Conservation (phyloP, 1,140 invertebrate genomes). For the Brachionus asplanchnoidis region DNA sequence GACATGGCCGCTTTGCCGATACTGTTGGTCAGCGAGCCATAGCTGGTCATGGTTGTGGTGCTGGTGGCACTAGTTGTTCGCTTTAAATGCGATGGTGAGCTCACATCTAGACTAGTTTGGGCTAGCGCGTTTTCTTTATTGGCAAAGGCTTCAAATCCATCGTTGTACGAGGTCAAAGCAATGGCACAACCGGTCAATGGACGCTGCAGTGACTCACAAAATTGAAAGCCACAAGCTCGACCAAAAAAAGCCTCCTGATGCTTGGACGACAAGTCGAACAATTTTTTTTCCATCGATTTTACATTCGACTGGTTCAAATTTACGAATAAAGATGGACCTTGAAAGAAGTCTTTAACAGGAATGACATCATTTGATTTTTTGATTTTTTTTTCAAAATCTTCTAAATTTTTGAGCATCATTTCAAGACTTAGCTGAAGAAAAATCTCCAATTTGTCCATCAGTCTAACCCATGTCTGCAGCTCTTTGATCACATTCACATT, state of each 20-base stretch:
- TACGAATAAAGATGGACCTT: conserved; percentile 9
- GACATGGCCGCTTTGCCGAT: conserved; percentile 15
- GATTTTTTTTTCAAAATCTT: not conserved
- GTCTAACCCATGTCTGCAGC: conserved; percentile 17
- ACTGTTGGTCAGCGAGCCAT: not conserved
- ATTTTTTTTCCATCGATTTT: conserved; percentile 23
- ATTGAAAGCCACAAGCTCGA: conserved; percentile 41
- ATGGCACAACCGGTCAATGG: conserved; percentile 30
- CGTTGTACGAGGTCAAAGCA: conserved; percentile 31
- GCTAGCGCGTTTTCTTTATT: conserved; percentile 5
- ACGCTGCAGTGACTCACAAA: conserved; percentile 15
- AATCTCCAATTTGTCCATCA: conserved; percentile 27
- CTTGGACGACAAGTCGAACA: conserved; percentile 2
- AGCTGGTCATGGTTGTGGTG: not conserved
- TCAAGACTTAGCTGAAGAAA: not conserved
- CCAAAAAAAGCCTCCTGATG: conserved; percentile 36
- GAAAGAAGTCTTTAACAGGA: not conserved
- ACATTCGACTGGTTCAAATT: not conserved
- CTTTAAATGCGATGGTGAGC: not conserved
- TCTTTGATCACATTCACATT: conserved; percentile 1
- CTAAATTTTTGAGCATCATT: not conserved
- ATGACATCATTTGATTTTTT: not conserved
- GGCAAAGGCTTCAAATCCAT: conserved; percentile 32
- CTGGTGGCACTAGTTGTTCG: not conserved
- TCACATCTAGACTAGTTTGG: not conserved